A percentile compares a stretch with the other conserved stretches of the same genome.
Conservation (phyloP, 1,140 invertebrate species). For the Rhagoletis pomonella region DNA sequence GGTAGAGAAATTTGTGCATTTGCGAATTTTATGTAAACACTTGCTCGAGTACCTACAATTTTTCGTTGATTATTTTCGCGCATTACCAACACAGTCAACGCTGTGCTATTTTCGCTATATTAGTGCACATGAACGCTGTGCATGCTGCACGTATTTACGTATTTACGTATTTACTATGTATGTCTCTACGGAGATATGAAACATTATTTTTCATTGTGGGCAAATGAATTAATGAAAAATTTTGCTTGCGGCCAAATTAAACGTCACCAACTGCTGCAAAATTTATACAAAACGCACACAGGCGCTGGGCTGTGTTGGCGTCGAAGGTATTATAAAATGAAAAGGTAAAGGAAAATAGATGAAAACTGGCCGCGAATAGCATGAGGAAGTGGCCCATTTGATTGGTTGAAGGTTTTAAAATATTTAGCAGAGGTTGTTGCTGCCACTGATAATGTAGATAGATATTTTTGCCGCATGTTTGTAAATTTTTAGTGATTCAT, state of each 20-base stretch:
- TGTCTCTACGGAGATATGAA: neutral
- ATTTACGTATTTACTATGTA: neutral
- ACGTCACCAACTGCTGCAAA: neutral
- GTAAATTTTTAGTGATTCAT: no score
- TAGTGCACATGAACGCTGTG: neutral
- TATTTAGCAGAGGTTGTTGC: no score
- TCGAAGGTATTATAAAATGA: neutral
- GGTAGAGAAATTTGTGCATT: neutral
- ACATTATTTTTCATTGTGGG: conserved; percentile 1
- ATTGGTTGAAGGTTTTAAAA: no score
- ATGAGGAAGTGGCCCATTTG: no score
- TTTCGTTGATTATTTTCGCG: neutral
- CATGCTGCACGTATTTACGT: neutral
- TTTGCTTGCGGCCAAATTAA: conserved; percentile 21
- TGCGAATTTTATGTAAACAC: neutral
- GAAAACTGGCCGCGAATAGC: no score
- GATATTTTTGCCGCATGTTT: no score
- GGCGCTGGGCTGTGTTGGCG: neutral
- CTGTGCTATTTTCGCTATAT: neutral
- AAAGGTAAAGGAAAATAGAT: neutral
- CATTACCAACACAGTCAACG: conserved; percentile 3
- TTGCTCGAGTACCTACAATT: neutral
- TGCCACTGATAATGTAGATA: no score
- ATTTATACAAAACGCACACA: neutral
- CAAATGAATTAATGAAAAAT: conserved; percentile 34